A percentile compares a stretch with the other conserved stretches of the same genome.
These are phyloP conservation scores for Lepisosteus oculatus DNA, from an alignment of 2,113 vertebrate genomes.

Conservation along the genomic window DNA sequence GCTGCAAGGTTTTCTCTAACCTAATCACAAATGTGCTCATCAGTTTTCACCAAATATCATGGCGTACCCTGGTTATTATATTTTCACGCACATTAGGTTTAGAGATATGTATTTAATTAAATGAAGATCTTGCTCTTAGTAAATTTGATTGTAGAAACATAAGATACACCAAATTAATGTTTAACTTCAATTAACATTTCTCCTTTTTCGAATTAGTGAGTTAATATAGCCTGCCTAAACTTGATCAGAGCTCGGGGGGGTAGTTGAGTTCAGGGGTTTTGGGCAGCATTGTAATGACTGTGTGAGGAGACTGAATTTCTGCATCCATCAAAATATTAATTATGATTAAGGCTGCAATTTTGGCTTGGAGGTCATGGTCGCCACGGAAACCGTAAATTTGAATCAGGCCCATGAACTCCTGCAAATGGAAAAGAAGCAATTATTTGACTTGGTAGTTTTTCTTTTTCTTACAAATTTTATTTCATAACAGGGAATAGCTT, in stretches of 20 bases:
- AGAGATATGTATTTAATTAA: no score
- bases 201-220: conserved; percentile 44
- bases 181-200: neutral
- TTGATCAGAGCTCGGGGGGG: conserved; percentile 48
- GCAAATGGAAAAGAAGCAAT: conserved; percentile 39
- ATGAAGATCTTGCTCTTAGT: no score
- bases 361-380: conserved; percentile 35
- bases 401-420: conserved; percentile 33
- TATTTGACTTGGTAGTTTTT: conserved; percentile 42
- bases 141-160: no score
- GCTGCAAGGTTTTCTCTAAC: no score
- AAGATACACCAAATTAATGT: no score
- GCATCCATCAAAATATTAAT: conserved; percentile 50
- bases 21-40: no score
- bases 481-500: neutral
- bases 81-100: no score
- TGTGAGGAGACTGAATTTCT: conserved; percentile 47
- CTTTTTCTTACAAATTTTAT: conserved; percentile 3
- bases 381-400: conserved; percentile 31
- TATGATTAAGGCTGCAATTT: conserved; percentile 58
- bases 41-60: no score
- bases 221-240: conserved; percentile 50
- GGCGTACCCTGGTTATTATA: no score
- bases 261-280: conserved; percentile 39
- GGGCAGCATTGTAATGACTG: conserved; percentile 48